These are phyloP conservation scores for Oligia fasciuncula DNA, from an alignment of 2,888 invertebrate species.

Conservation along the genomic window DNA sequence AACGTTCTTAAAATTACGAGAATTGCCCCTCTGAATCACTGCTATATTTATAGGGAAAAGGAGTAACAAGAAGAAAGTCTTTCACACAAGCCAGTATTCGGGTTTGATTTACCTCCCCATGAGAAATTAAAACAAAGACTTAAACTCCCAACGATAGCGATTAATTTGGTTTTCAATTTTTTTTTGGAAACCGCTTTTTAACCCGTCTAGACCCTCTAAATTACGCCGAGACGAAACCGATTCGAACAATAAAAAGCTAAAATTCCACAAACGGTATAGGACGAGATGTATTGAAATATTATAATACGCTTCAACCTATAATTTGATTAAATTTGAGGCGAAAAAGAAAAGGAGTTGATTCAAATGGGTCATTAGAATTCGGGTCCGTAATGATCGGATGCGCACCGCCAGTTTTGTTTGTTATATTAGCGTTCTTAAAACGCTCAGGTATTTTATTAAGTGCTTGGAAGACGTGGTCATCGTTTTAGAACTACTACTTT, in stretches of 20 bases:
- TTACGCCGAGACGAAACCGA: constrained; percentile 83
- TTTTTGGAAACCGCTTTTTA: constrained; percentile 72
- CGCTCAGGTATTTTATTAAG: constrained; percentile 78
- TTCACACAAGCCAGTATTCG: constrained; percentile 19
- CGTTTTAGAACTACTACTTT: constrained; percentile 26
- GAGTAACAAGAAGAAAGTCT: constrained; percentile 26
- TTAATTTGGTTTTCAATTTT: constrained; percentile 68
- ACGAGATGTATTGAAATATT: constrained; percentile 88
- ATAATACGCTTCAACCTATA: constrained; percentile 89
- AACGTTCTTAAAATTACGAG: not conserved
- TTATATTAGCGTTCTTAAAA: constrained; percentile 79
- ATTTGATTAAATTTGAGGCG: constrained; percentile 88
- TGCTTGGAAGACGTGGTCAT: constrained; percentile 71
- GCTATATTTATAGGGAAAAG: not conserved
- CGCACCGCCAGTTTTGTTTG: constrained; percentile 84
- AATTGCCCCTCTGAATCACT: not conserved
- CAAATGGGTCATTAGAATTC: constrained; percentile 88
- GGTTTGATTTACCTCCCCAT: constrained; percentile 40
- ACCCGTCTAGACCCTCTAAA: constrained; percentile 86
- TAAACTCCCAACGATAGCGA: constrained; percentile 67
- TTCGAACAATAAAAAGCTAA: constrained; percentile 87
- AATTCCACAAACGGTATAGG: constrained; percentile 88
- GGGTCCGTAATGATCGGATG: constrained; percentile 88
- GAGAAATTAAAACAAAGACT: constrained; percentile 57
- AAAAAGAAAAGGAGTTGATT: constrained; percentile 86